These are phyloP conservation scores for Neogale vison DNA, from an alignment of 2,113 vertebrate species.

Conservation along the genomic window DNA sequence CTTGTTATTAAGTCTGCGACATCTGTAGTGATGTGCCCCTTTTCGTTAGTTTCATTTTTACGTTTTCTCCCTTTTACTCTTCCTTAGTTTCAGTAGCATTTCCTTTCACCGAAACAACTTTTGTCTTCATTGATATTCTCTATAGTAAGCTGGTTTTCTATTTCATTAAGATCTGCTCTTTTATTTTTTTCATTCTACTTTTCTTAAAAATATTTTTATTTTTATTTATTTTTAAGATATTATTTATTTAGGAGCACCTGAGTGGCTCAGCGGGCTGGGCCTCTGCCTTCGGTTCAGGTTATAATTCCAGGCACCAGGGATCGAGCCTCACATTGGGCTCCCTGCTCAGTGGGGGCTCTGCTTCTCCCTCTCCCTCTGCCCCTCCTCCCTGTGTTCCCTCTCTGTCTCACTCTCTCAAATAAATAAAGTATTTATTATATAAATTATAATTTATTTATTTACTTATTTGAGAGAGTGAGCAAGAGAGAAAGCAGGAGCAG, in stretches of 20 bases:
- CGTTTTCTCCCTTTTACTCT: background rate
- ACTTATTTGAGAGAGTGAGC: background rate
- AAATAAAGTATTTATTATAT: too few relatives aligned
- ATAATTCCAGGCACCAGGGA: too few relatives aligned
- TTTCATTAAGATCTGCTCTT: background rate
- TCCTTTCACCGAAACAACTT: background rate
- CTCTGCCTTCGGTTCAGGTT: too few relatives aligned
- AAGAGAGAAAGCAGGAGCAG: background rate
- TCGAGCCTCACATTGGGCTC: too few relatives aligned
- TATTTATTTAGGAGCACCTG: too few relatives aligned
- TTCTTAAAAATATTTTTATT: background rate
- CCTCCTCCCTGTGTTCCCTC: too few relatives aligned
- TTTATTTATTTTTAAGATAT: background rate
- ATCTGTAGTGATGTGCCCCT: background rate
- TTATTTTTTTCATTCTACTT: conserved; percentile 15
- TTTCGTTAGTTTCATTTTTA: background rate
- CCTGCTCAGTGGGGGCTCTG: too few relatives aligned
- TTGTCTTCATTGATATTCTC: background rate
- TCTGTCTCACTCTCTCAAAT: too few relatives aligned
- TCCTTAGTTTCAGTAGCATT: background rate
- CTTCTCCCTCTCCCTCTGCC: too few relatives aligned
- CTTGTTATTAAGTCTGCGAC: background rate
- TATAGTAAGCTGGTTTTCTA: background rate
- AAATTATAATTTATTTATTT: too few relatives aligned
- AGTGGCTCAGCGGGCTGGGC: too few relatives aligned